Percentiles rank a stretch among this genome's conserved stretches.
Evolutionary conservation across 2,888 invertebrate species (phyloP).

Genomic region (Ophioninae sp.): DNA sequence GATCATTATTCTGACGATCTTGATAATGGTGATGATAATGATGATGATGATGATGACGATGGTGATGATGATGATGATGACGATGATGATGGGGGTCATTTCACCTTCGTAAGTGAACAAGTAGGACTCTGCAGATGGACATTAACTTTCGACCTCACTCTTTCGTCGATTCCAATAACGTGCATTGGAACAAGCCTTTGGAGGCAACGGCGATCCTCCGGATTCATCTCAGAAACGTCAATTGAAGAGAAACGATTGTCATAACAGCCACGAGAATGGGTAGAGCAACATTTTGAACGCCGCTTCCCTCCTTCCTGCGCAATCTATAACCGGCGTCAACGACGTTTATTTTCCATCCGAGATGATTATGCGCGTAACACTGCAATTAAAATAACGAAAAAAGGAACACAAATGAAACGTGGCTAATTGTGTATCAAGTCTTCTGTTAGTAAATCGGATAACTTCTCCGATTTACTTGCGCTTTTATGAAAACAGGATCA

Average conservation of each 20-base stretch:
- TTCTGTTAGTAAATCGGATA: too few relatives aligned
- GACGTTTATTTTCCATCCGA: slow-evolving; percentile 96
- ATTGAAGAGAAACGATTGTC: slow-evolving; percentile 63
- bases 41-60: background rate
- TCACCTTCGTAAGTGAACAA: slow-evolving; percentile 33
- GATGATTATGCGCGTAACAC: slow-evolving; percentile 95
- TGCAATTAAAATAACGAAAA: slow-evolving; percentile 76
- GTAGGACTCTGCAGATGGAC: slow-evolving; percentile 27
- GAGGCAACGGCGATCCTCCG: slow-evolving; percentile 12
- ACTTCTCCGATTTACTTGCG: background rate
- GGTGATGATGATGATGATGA: slow-evolving; percentile 23
- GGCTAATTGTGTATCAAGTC: background rate
- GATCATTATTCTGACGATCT: slow-evolving; percentile 3
- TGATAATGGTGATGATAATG: slow-evolving; percentile 19
- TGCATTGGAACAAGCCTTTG: slow-evolving; percentile 20
- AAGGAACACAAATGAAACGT: background rate
- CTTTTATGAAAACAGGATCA: background rate
- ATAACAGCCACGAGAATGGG: slow-evolving; percentile 52
- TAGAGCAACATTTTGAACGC: slow-evolving; percentile 51
- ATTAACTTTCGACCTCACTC: slow-evolving; percentile 25
- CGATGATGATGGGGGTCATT: background rate
- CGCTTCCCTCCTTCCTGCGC: slow-evolving; percentile 73
- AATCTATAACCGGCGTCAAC: slow-evolving; percentile 86
- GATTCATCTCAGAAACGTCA: slow-evolving; percentile 65
- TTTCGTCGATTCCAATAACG: slow-evolving; percentile 26